A percentile compares a stretch with the other conserved stretches of the same genome.
Conservation (phyloP, 2,113 vertebrate species). For the Neodon shergylaensis region DNA sequence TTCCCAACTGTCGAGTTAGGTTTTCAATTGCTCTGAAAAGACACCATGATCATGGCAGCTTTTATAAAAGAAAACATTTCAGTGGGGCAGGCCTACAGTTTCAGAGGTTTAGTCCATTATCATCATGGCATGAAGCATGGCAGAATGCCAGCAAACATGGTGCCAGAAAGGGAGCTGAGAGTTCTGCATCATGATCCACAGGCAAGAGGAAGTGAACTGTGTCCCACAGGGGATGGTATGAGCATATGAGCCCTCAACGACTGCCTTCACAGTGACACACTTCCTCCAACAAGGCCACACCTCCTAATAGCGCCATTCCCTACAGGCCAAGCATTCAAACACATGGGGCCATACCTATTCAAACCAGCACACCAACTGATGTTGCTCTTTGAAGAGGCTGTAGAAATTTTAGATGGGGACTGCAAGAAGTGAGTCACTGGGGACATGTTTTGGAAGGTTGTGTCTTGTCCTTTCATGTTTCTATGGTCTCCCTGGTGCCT, state of each 20-base stretch:
- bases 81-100: background rate
- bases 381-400: background rate
- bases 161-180: background rate
- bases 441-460: too few species aligned
- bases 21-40: background rate
- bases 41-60: background rate
- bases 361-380: background rate
- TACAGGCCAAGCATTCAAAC: background rate
- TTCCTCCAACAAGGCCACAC: background rate
- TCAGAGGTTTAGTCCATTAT: background rate
- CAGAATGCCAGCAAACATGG: background rate
- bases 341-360: background rate
- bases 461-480: background rate
- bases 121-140: background rate
- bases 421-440: background rate
- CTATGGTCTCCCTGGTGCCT: background rate
- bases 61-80: background rate
- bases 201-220: background rate
- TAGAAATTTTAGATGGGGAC: background rate
- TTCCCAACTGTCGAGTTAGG: background rate
- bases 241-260: background rate
- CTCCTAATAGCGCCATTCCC: background rate
- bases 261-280: background rate
- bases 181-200: background rate
- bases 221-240: background rate